Evolutionary conservation across 2,888 invertebrate genomes (phyloP), one percentile per base, ranked within the genome.

Genomic region (Rhodophaea formosa): DNA sequence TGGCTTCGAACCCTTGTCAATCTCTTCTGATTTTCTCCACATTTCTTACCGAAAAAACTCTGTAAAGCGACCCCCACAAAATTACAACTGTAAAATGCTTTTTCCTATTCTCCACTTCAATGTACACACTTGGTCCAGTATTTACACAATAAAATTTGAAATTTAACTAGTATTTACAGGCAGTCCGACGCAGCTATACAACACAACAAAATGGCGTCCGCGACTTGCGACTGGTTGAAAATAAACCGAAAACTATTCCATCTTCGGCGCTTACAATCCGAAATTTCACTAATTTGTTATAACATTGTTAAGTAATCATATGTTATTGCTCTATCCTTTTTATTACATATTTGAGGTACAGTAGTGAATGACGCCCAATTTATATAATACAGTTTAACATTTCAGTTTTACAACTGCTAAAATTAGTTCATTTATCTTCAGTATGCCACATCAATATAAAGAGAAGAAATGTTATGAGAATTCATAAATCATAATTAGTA

Each of bases 101-200:
- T 65, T 66, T 68, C 68, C 68, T 71, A 65, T 65, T 65, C 69
- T 67, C 69, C 74, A 67, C 66, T 67, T 70, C 64, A 70, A 77
- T 73, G 68, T 76, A 71, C 79, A 80, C 81, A 79, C 75, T 87
- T 86, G 86, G 85, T 88, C 87, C 84, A 83, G 80, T 88, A 89
- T 89, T 82, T 89, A 89, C 88, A 88, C 74, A 75, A 77, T 77
- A 80, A 69, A 82, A 76, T 68, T 81, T 78, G 61, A 79, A 85
- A 84, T 85, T 86, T 87, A 88, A 80, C 89, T 90, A 90, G 65
- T 88, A 89, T 89, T 72, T 89, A 89, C 89, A 89, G 83, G 85
- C 59, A 47, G 53, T 59, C 45, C 57, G 53, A 61, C 66, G 60
- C 59, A 61, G 58, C 46, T 61, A 57, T 56, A 35, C 17, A 15